Conservation (phyloP, 2,888 invertebrate genomes). For the Chalcis sispes region DNA sequence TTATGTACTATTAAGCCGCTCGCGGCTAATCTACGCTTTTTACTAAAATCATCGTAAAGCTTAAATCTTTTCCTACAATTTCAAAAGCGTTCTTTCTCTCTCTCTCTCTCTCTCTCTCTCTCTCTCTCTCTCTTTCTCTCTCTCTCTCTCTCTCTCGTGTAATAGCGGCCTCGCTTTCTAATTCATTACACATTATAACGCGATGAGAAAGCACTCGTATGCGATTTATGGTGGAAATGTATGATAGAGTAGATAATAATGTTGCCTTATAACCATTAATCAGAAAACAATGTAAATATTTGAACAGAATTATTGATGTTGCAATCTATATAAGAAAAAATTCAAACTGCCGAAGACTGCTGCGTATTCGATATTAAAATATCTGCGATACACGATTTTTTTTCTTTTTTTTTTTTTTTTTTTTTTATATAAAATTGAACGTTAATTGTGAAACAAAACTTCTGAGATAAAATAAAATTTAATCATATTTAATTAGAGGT, state of each 20-base stretch:
- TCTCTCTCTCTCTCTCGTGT: not conserved
- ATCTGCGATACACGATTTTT: too few relatives aligned
- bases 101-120: not conserved
- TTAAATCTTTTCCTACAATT: not conserved
- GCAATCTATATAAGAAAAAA: too few relatives aligned
- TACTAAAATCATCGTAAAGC: slow-evolving; percentile 1
- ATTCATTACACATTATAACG: slow-evolving; percentile 16
- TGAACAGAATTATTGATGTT: not conserved
- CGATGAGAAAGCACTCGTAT: slow-evolving; percentile 8
- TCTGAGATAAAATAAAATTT: too few relatives aligned
- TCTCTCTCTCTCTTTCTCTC: not conserved
- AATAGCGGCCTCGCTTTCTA: slow-evolving; percentile 20
- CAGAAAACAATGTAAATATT: slow-evolving; percentile 2
- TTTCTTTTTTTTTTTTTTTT: too few relatives aligned
- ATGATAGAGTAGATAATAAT: not conserved
- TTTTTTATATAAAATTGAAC: too few relatives aligned
- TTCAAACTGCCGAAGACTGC: too few relatives aligned
- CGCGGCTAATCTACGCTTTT: slow-evolving; percentile 8
- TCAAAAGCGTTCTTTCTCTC: not conserved
- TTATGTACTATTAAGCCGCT: not conserved
- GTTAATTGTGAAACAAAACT: too few relatives aligned
- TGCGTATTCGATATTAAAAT: too few relatives aligned
- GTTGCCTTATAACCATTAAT: too few relatives aligned
- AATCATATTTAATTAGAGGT: too few relatives aligned
- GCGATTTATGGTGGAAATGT: slow-evolving; percentile 2